Evolutionary conservation across 2,797 vertebrate genomes (phyloP).

Genomic region (Phataginus tetradactyla): DNA sequence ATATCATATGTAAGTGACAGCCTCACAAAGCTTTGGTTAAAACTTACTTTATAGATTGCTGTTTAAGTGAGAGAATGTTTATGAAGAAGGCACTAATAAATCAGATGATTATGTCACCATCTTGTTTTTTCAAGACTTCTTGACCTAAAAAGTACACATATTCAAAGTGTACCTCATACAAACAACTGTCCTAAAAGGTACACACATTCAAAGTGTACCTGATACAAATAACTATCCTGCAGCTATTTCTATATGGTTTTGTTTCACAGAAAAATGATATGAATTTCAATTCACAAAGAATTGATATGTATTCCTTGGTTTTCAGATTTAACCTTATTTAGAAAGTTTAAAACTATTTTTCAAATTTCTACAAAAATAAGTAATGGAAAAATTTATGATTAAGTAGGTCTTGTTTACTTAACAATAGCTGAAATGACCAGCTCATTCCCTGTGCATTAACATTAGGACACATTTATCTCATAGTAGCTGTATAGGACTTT

Average conservation of each 20-base stretch:
- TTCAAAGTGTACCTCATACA: background rate
- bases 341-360: background rate
- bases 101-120: background rate
- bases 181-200: background rate
- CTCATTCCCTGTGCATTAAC: background rate
- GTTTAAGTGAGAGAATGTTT: constrained; percentile 47
- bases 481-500: background rate
- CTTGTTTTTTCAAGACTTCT: constrained; percentile 45
- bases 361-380: background rate
- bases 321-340: constrained; percentile 24
- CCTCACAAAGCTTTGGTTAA: constrained; percentile 37
- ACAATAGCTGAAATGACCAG: background rate
- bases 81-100: constrained; percentile 14
- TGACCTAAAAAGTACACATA: background rate
- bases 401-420: background rate
- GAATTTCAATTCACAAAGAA: constrained; percentile 1
- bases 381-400: background rate
- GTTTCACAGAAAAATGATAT: background rate
- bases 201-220: background rate
- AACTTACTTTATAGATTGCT: constrained; percentile 11
- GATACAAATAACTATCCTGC: background rate
- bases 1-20: background rate
- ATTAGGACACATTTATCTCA: background rate
- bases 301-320: background rate
- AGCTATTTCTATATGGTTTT: background rate